A percentile compares a stretch with the other conserved stretches of the same genome.
These are phyloP conservation scores for Hylyphantes graminicola DNA, from an alignment of 1,140 invertebrate genomes.

Conservation along the genomic window DNA sequence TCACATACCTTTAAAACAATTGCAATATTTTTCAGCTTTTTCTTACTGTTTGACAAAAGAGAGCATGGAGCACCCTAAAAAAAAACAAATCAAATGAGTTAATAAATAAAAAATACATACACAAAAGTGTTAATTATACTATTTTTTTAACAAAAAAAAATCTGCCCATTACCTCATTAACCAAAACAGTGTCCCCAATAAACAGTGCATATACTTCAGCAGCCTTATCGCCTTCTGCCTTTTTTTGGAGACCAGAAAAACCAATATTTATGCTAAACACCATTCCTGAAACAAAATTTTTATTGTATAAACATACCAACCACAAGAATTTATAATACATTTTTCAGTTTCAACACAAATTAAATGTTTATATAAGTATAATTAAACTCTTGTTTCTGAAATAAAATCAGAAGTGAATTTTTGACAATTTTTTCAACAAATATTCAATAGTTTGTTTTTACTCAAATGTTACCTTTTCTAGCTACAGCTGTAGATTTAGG, in stretches of 20 bases:
- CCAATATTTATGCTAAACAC: constrained; percentile 97
- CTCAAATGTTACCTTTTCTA: constrained; percentile 74
- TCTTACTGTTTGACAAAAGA: constrained; percentile 89
- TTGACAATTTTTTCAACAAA: too few species aligned
- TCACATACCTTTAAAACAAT: constrained; percentile 85
- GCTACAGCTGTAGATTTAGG: constrained; percentile 85
- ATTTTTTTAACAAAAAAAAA: constrained; percentile 18
- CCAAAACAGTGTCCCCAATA: constrained; percentile 96
- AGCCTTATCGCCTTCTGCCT: constrained; percentile 81
- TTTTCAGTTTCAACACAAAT: not conserved
- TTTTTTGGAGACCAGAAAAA: constrained; percentile 87
- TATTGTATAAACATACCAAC: not conserved
- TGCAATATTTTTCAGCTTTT: constrained; percentile 93
- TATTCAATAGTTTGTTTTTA: not conserved
- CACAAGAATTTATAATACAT: too few species aligned
- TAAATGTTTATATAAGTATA: too few species aligned
- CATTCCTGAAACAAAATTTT: constrained; percentile 77
- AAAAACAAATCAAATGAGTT: too few species aligned
- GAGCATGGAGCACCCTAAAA: constrained; percentile 81
- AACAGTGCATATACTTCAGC: constrained; percentile 94
- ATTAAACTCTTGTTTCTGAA: too few species aligned
- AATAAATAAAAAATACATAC: constrained; percentile 1
- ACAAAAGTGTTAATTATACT: too few species aligned
- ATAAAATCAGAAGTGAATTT: too few species aligned
- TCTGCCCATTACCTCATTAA: constrained; percentile 78